phyloP scores from a whole-genome alignment of 2,797 vertebrate genomes.

The Girardinus metallicus region DNA sequence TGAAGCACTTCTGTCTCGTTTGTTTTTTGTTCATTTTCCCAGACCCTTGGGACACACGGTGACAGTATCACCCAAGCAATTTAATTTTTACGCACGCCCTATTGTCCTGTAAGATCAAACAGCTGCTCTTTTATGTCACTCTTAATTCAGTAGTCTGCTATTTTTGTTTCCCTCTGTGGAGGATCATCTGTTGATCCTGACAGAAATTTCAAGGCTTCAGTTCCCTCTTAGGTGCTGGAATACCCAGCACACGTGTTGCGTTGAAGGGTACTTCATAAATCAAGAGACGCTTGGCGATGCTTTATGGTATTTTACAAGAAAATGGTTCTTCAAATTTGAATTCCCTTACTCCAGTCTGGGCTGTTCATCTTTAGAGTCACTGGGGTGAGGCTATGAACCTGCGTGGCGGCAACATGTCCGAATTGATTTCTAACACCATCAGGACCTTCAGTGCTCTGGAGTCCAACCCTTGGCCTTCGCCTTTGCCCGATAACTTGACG shows the following conservation, averaged over 20 bases:
- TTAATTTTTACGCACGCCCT: slow-evolving; percentile 6
- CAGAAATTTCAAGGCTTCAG: background rate
- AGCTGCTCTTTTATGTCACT: slow-evolving; percentile 28
- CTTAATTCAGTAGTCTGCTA: slow-evolving; percentile 33
- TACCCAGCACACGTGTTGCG: background rate
- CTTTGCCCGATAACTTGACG: slow-evolving; percentile 17
- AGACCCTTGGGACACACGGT: background rate
- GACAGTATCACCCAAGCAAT: background rate
- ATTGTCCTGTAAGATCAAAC: slow-evolving; percentile 24
- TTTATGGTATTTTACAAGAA: background rate
- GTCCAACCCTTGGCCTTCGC: slow-evolving; percentile 38
- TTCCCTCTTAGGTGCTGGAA: slow-evolving; percentile 9
- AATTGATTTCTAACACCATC: slow-evolving; percentile 45
- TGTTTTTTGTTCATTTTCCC: background rate
- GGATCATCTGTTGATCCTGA: slow-evolving; percentile 24
- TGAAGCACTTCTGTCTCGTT: slow-evolving; percentile 1
- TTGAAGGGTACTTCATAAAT: background rate
- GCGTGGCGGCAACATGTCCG: slow-evolving; percentile 51
- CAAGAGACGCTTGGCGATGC: background rate
- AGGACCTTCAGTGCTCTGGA: slow-evolving; percentile 18
- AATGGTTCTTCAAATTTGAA: slow-evolving; percentile 19
- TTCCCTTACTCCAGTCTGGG: background rate
- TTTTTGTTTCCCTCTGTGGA: slow-evolving; percentile 10
- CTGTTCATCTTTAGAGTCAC: background rate
- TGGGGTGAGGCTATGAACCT: slow-evolving; percentile 52